Evolutionary conservation across 2,113 vertebrate species (phyloP).

Genomic region (Sarotherodon lohbergeri): DNA sequence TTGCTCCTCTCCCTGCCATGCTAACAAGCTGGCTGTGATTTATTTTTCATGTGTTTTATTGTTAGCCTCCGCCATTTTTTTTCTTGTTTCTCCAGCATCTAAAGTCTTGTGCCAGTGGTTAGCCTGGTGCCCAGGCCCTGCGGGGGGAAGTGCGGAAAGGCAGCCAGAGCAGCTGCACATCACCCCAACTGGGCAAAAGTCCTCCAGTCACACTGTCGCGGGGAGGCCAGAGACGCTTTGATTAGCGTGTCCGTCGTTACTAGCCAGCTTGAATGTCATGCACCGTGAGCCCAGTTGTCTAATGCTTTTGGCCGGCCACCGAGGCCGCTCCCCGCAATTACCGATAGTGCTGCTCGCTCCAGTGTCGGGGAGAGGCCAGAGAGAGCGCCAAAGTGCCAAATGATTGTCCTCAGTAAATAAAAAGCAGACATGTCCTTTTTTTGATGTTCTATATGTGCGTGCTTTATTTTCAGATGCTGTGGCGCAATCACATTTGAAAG

Average conservation of each 20-base stretch:
- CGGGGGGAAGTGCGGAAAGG: slow-evolving; percentile 17
- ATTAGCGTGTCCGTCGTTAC: slow-evolving; percentile 55
- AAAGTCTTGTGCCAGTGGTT: slow-evolving; percentile 43
- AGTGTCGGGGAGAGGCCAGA: slow-evolving; percentile 15
- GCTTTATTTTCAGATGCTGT: slow-evolving; percentile 58
- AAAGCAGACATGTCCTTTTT: slow-evolving; percentile 66
- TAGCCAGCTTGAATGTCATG: slow-evolving; percentile 61
- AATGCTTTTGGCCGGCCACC: slow-evolving; percentile 40
- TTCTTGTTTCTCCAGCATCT: slow-evolving; percentile 8
- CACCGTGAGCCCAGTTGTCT: slow-evolving; percentile 54
- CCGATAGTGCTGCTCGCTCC: slow-evolving; percentile 46
- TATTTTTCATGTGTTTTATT: slow-evolving; percentile 63
- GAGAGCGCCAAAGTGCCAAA: slow-evolving; percentile 55
- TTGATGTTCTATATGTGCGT: slow-evolving; percentile 63
- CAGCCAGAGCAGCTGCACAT: slow-evolving; percentile 59
- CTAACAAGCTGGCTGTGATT: slow-evolving; percentile 65
- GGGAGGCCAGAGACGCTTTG: slow-evolving; percentile 53
- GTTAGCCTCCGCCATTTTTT: slow-evolving; percentile 26
- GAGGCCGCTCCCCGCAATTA: slow-evolving; percentile 48
- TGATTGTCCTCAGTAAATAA: slow-evolving; percentile 65
- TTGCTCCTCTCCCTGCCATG: slow-evolving; percentile 8
- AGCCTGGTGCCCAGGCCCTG: slow-evolving; percentile 39
- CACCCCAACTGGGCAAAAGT: slow-evolving; percentile 20
- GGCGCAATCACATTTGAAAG: slow-evolving; percentile 70
- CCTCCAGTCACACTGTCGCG: slow-evolving; percentile 34